Evolutionary conservation across 2,113 vertebrate species (phyloP).

Genomic region (Xyliphius kryptos): DNA sequence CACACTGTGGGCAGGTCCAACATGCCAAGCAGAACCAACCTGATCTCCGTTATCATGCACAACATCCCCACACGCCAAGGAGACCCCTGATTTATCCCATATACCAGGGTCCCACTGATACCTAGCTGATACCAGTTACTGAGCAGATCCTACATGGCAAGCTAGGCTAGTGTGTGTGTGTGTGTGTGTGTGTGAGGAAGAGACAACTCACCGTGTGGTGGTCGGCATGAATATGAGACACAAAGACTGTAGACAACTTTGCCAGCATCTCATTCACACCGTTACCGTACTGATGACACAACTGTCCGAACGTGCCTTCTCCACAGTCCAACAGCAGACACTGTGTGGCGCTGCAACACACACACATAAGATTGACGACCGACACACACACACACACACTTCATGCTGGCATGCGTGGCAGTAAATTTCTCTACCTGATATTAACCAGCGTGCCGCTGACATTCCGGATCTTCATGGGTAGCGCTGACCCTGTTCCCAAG

Average conservation of each 20-base stretch:
- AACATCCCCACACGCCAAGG: too few relatives aligned
- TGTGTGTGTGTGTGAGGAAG: too few relatives aligned
- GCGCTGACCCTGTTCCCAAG: constrained; percentile 88
- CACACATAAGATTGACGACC: too few relatives aligned
- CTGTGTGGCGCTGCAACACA: constrained; percentile 58
- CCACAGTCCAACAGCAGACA: constrained; percentile 88
- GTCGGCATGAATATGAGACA: constrained; percentile 92
- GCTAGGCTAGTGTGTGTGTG: background rate
- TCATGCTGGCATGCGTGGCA: background rate
- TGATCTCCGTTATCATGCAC: too few relatives aligned
- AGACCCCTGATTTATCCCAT: too few relatives aligned
- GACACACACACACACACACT: constrained; percentile 3
- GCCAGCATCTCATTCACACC: constrained; percentile 70
- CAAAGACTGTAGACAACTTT: constrained; percentile 74
- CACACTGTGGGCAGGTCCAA: too few relatives aligned
- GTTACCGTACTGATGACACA: constrained; percentile 86
- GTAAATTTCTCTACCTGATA: constrained; percentile 64
- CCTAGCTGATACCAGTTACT: too few relatives aligned
- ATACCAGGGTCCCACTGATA: too few relatives aligned
- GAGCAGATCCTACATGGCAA: too few relatives aligned
- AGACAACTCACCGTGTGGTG: constrained; percentile 91
- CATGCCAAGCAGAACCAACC: too few relatives aligned
- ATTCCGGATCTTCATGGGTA: constrained; percentile 92
- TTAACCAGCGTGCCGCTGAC: constrained; percentile 87
- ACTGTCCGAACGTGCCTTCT: constrained; percentile 89